phyloP scores from a whole-genome alignment of 53 echinoderm and acorn worm species.

The Apostichopus leukothele region DNA sequence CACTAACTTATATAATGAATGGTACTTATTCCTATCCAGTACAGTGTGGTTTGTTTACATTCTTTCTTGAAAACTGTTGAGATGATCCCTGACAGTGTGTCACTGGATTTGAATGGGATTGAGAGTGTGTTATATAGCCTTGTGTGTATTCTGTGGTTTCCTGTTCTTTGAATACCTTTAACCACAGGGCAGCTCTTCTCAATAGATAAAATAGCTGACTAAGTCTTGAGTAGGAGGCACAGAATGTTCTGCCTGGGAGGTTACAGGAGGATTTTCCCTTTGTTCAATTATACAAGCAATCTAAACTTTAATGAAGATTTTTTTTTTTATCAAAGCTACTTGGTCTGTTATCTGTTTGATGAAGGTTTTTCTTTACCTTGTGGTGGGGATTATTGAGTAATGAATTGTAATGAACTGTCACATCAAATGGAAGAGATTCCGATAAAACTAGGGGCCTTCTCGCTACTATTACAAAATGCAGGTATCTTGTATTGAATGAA shows the following conservation, averaged over 20 bases:
- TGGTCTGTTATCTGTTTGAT: background rate
- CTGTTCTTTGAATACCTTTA: constrained; percentile 28
- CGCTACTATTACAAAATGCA: too few species aligned
- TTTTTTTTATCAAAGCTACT: background rate
- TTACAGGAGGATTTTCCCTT: background rate
- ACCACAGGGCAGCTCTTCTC: background rate
- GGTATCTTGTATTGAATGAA: too few species aligned
- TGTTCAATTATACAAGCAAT: background rate
- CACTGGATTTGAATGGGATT: background rate
- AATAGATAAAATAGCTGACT: constrained; percentile 17
- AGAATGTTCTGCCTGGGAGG: background rate
- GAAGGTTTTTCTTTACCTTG: background rate
- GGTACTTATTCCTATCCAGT: background rate
- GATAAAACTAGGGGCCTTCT: too few species aligned
- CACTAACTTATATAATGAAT: background rate
- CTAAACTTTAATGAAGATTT: background rate
- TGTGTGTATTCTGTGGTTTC: constrained; percentile 3
- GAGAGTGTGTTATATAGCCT: background rate
- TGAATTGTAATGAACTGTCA: background rate
- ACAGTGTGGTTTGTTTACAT: background rate
- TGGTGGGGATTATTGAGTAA: background rate
- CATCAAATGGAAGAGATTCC: background rate
- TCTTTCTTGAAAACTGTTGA: background rate
- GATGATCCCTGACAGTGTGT: constrained; percentile 32
- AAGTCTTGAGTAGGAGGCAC: background rate